phyloP scores from a whole-genome alignment of 2,797 vertebrate genomes.

The Lophotriccus pileatus region DNA sequence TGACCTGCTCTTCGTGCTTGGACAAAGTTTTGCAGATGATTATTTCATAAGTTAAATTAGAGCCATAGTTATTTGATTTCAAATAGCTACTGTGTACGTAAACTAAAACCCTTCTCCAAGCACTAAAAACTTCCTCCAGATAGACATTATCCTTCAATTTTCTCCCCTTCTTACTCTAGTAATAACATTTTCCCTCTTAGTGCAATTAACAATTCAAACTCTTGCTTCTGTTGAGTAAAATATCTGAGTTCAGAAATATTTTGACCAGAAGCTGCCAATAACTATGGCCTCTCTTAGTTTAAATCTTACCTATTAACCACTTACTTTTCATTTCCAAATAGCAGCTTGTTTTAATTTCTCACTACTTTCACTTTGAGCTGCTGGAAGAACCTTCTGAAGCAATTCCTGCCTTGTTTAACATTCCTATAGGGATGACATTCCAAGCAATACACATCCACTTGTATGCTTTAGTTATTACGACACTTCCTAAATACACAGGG shows the following conservation, averaged over 20 bases:
- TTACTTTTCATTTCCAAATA: background rate
- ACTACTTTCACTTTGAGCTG: background rate
- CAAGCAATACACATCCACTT: background rate
- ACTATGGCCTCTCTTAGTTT: background rate
- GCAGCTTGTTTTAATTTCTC: background rate
- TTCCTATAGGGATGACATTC: background rate
- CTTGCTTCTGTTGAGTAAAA: background rate
- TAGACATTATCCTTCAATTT: background rate
- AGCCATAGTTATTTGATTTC: background rate
- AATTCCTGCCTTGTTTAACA: background rate
- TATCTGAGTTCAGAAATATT: background rate
- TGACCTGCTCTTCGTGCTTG: background rate
- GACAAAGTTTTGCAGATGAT: background rate
- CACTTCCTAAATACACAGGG: constrained; percentile 18
- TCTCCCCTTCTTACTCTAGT: background rate
- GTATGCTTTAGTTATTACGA: background rate
- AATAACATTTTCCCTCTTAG: background rate
- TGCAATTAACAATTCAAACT: background rate
- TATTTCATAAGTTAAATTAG: background rate
- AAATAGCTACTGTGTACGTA: background rate
- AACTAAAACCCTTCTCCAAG: background rate
- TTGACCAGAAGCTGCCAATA: background rate
- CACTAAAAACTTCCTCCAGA: background rate
- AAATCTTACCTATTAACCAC: background rate
- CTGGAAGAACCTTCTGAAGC: background rate